Conservation (phyloP, 2,113 vertebrate genomes). For the Piprites chloris region DNA sequence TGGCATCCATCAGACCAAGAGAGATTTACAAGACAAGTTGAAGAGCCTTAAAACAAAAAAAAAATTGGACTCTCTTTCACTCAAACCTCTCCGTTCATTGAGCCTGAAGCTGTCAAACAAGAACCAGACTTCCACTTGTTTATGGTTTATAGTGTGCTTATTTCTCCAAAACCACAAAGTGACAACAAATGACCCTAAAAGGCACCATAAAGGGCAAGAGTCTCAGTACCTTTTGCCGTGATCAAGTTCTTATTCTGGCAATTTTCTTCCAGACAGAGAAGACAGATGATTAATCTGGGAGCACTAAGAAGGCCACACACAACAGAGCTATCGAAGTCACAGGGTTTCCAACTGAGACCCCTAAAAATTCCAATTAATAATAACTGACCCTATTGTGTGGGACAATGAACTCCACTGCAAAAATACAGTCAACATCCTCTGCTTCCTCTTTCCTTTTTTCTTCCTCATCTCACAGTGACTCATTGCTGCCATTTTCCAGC, state of each 20-base stretch:
- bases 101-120: conserved; percentile 3
- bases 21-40: conserved; percentile 10
- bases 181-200: conserved; percentile 31
- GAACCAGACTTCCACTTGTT: conserved; percentile 1
- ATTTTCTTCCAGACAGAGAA: conserved; percentile 18
- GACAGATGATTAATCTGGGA: conserved; percentile 14
- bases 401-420: not conserved
- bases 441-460: not conserved
- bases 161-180: not conserved
- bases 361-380: conserved; percentile 14
- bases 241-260: conserved; percentile 9
- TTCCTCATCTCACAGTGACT: not conserved
- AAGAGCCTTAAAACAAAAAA: not conserved
- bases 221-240: not conserved
- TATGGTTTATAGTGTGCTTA: not conserved
- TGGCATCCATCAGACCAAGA: conserved; percentile 13
- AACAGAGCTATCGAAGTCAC: not conserved
- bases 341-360: not conserved
- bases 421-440: not conserved
- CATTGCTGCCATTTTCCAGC: not conserved
- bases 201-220: conserved; percentile 18
- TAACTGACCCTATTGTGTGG: not conserved
- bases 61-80: not conserved
- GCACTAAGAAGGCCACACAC: not conserved
- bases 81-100: not conserved